Evolutionary conservation across 2,797 vertebrate species (phyloP).

Genomic region (Pantherophis alleghaniensis): DNA sequence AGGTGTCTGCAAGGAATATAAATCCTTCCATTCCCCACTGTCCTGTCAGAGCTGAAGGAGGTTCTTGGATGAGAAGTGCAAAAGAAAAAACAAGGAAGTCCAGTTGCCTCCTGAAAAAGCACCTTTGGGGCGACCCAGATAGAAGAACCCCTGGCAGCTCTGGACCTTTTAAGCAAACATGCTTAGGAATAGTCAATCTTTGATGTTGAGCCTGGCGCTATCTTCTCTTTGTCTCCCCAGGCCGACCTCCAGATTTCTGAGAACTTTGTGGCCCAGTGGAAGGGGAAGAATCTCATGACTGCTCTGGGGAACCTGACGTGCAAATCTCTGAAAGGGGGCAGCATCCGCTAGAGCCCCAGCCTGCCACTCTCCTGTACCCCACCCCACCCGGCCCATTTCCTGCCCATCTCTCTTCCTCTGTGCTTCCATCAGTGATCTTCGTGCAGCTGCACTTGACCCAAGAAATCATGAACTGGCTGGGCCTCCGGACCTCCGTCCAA

Average conservation of each 20-base stretch:
- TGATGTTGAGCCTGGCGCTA: background rate
- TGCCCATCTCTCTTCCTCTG: background rate
- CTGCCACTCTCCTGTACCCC: accelerated
- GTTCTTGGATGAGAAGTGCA: no score
- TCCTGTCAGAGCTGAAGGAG: no score
- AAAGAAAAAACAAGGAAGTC: no score
- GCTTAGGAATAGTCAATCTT: background rate
- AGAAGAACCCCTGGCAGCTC: background rate
- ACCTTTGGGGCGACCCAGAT: no score
- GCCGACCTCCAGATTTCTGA: constrained; percentile 85
- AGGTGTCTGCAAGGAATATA: no score
- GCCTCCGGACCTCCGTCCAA: background rate
- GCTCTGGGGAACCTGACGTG: constrained; percentile 90
- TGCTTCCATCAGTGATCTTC: background rate
- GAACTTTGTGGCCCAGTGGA: constrained; percentile 88
- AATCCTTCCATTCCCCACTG: no score
- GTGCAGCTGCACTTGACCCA: background rate
- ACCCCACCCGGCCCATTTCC: background rate
- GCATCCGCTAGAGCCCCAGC: constrained; percentile 82
- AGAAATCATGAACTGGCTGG: background rate
- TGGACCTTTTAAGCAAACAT: background rate
- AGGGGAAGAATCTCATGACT: constrained; percentile 86
- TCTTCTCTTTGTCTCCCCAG: constrained; percentile 65
- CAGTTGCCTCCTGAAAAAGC: no score
- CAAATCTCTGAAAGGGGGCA: constrained; percentile 90